Percentiles rank a stretch among this genome's conserved stretches.
phyloP scores from a whole-genome alignment of 2,888 invertebrate genomes.

The Steinernema scapterisci region DNA sequence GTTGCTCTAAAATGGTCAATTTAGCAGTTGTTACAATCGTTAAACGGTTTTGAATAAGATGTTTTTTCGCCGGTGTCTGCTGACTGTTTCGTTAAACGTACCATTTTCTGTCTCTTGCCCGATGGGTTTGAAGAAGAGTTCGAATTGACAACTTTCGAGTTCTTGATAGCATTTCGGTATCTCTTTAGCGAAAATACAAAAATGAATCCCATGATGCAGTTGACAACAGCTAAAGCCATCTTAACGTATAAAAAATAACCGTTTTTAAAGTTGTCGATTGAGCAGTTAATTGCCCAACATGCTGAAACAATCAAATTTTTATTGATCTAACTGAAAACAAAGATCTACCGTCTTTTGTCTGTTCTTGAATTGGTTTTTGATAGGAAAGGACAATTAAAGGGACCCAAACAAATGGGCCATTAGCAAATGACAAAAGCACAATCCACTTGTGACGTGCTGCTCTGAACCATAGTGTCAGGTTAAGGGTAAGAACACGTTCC shows the following conservation, averaged over 20 bases:
- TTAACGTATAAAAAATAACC: slow-evolving; percentile 12
- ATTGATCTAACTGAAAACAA: not conserved
- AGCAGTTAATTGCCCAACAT: slow-evolving; percentile 22
- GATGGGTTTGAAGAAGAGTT: not conserved
- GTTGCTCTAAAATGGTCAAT: not conserved
- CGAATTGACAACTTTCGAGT: not conserved
- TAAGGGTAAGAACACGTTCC: not conserved
- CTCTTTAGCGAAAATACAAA: not conserved
- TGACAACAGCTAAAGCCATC: not conserved
- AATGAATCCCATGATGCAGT: not conserved
- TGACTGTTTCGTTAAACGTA: no score
- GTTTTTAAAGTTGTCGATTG: not conserved
- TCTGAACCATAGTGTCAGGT: not conserved
- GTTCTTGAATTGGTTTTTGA: not conserved
- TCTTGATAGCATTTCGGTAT: not conserved
- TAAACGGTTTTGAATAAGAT: no score
- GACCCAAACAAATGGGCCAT: not conserved
- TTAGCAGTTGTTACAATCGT: no score
- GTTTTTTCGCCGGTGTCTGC: no score
- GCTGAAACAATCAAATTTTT: not conserved
- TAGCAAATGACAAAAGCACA: not conserved
- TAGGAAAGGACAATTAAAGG: not conserved
- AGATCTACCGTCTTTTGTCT: not conserved
- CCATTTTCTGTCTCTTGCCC: not conserved
- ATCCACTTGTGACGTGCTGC: not conserved